Percentiles rank a stretch among this genome's conserved stretches.
These are phyloP conservation scores for Echeneis naucrates DNA, from an alignment of 2,797 vertebrate species.

Conservation along the genomic window DNA sequence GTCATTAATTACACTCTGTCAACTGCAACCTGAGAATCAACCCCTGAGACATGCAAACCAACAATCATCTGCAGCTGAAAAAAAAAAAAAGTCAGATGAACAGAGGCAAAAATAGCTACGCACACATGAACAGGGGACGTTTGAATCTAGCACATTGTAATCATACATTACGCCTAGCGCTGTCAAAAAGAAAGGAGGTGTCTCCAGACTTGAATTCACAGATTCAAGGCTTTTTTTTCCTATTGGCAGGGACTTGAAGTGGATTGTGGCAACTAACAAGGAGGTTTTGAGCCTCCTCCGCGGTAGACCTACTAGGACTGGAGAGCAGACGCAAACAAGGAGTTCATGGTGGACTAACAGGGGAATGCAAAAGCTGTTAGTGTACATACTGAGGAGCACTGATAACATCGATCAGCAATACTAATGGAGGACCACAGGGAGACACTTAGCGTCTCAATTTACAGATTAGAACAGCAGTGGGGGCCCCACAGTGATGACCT, in stretches of 20 bases:
- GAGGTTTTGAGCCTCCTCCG: constrained; percentile 19
- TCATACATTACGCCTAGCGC: constrained; percentile 48
- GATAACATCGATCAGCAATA: constrained; percentile 15
- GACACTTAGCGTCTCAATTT: constrained; percentile 27
- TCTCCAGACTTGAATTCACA: constrained; percentile 33
- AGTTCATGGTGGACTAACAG: constrained; percentile 38
- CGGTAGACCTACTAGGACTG: constrained; percentile 8
- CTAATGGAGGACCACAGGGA: constrained; percentile 15
- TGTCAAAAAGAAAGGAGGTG: constrained; percentile 22
- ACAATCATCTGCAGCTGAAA: constrained; percentile 60
- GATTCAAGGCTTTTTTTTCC: constrained; percentile 37
- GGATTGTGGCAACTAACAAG: constrained; percentile 40
- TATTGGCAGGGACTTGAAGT: constrained; percentile 50
- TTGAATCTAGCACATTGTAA: constrained; percentile 54
- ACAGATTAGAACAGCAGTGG: constrained; percentile 13
- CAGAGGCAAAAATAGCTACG: constrained; percentile 39
- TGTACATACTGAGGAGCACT: constrained; percentile 33
- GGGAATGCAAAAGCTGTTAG: constrained; percentile 32
- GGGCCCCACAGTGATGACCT: constrained; percentile 6
- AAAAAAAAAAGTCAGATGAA: constrained; percentile 33
- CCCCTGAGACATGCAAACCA: constrained; percentile 46
- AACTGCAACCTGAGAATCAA: constrained; percentile 47
- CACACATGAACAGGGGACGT: constrained; percentile 50
- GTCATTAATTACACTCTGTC: constrained; percentile 56
- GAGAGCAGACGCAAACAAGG: constrained; percentile 18